Evolutionary conservation across 2,888 invertebrate species (phyloP).

Genomic region (Acholoe squamosa): DNA sequence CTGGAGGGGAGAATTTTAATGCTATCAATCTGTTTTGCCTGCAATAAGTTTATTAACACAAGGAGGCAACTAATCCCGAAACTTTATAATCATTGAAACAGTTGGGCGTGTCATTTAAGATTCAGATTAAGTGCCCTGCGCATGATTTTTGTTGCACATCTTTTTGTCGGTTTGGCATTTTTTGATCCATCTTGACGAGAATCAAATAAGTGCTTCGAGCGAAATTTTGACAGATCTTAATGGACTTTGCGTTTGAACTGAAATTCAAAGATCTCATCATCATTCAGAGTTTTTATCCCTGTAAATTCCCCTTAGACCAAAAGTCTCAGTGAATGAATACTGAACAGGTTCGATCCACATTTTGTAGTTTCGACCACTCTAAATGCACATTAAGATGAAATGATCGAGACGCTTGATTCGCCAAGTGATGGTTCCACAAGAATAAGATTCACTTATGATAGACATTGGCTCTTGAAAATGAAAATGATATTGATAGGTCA

Average conservation of each 20-base stretch:
- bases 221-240: slow-evolving; percentile 29
- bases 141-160: not conserved
- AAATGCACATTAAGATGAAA: too few species aligned
- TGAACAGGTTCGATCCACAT: not conserved
- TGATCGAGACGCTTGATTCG: too few species aligned
- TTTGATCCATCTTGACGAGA: not conserved
- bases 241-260: slow-evolving; percentile 41
- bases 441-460: too few species aligned
- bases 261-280: not conserved
- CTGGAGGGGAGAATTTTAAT: not conserved
- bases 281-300: not conserved
- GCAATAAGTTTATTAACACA: slow-evolving; percentile 39
- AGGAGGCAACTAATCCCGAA: not conserved
- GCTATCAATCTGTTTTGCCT: not conserved
- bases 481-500: too few species aligned
- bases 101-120: slow-evolving; percentile 36
- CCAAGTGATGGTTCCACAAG: too few species aligned
- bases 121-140: slow-evolving; percentile 4
- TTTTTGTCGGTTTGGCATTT: not conserved
- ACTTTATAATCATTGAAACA: not conserved
- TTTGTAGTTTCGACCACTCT: not conserved
- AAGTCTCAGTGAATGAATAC: not conserved
- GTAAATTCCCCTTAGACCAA: not conserved
- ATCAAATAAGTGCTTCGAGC: slow-evolving; percentile 20
- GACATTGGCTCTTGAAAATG: too few species aligned